These are phyloP conservation scores for Gymnopithys bicolor DNA, from an alignment of 2,797 vertebrate genomes.

Conservation along the genomic window DNA sequence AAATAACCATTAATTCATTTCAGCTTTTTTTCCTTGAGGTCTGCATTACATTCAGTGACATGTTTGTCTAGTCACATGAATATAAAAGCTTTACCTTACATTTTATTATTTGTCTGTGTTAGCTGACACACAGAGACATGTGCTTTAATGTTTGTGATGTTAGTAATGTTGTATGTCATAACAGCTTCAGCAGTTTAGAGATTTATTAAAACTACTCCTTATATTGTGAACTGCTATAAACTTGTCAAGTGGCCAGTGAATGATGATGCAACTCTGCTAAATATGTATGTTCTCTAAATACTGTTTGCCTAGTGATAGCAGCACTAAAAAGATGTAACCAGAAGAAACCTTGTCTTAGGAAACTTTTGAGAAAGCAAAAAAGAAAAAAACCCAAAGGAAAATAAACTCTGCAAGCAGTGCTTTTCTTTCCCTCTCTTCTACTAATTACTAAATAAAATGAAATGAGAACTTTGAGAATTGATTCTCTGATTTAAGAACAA, in stretches of 20 bases:
- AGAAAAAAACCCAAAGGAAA: not conserved
- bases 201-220: slow-evolving; percentile 21
- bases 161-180: not conserved
- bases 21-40: slow-evolving; percentile 3
- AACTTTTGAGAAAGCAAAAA: not conserved
- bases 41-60: not conserved
- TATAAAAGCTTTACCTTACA: not conserved
- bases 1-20: slow-evolving; percentile 30
- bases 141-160: not conserved
- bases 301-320: not conserved
- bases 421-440: not conserved
- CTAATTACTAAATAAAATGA: not conserved
- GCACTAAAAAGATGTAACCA: not conserved
- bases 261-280: not conserved
- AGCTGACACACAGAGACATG: not conserved
- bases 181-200: not conserved
- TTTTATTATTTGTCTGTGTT: slow-evolving; percentile 25
- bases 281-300: not conserved
- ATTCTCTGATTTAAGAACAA: not conserved
- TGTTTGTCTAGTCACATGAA: slow-evolving; percentile 3
- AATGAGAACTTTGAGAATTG: not conserved
- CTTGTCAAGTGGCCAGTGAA: slow-evolving; percentile 3
- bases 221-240: slow-evolving; percentile 3
- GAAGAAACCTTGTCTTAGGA: not conserved
- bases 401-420: not conserved